A percentile compares a stretch with the other conserved stretches of the same genome.
Conservation (phyloP, 2,797 vertebrate genomes). For the Coregonus suidteri region DNA sequence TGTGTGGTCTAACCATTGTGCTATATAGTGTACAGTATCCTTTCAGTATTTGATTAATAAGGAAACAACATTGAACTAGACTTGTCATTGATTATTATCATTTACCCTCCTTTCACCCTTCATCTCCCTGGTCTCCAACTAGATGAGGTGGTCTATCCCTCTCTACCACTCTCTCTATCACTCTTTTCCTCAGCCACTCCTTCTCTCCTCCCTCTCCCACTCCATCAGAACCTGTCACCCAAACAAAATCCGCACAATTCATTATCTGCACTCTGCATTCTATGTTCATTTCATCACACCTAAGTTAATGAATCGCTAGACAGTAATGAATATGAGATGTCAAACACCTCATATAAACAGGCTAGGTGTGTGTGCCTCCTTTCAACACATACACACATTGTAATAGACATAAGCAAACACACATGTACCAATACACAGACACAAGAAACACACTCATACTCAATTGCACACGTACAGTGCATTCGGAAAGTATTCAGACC, state of each 20-base stretch:
- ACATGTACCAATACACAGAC: not conserved
- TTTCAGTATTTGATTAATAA: not conserved
- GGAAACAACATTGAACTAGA: slow-evolving; percentile 3
- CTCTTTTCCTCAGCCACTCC: slow-evolving; percentile 20
- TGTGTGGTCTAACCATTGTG: too few relatives aligned
- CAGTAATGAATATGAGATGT: slow-evolving; percentile 30
- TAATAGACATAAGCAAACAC: not conserved
- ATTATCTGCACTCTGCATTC: slow-evolving; percentile 25
- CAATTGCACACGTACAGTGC: slow-evolving; percentile 5
- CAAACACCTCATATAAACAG: not conserved
- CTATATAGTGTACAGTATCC: not conserved
- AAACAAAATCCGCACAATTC: slow-evolving; percentile 18
- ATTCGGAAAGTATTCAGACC: too few relatives aligned
- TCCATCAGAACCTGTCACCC: slow-evolving; percentile 24
- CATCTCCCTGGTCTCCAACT: slow-evolving; percentile 28
- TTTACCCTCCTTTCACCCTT: slow-evolving; percentile 26
- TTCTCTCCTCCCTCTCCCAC: slow-evolving; percentile 23
- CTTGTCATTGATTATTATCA: slow-evolving; percentile 44
- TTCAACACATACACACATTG: slow-evolving; percentile 26
- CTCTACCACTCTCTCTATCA: slow-evolving; percentile 31
- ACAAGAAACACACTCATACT: not conserved
- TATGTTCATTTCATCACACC: slow-evolving; percentile 46
- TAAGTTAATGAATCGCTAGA: slow-evolving; percentile 25
- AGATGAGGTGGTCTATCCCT: slow-evolving; percentile 8
- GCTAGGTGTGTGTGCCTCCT: slow-evolving; percentile 18